Evolutionary conservation across 2,797 vertebrate species (phyloP).

Genomic region (Chelonia mydas): DNA sequence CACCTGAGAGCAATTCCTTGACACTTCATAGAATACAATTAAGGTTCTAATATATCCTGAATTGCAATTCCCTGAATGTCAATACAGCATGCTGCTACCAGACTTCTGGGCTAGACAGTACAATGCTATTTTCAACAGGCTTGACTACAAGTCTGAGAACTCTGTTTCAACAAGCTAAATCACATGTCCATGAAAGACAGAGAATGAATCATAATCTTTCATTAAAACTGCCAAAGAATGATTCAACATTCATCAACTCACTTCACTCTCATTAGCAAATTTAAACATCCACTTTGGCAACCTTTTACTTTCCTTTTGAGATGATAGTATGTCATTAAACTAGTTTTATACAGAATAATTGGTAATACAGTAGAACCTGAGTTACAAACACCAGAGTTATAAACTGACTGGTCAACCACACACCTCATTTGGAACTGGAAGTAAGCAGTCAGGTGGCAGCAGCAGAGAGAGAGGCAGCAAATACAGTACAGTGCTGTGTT

Average conservation of each 20-base stretch:
- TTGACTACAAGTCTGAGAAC: conserved; percentile 36
- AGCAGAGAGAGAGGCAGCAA: too few species aligned
- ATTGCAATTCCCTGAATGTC: neutral
- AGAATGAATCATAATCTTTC: conserved; percentile 58
- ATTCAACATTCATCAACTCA: conserved; percentile 51
- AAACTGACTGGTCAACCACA: too few species aligned
- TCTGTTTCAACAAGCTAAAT: conserved; percentile 28
- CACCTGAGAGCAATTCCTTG: neutral
- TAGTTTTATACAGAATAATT: conserved; percentile 56
- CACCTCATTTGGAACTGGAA: too few species aligned
- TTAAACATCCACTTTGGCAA: conserved; percentile 62
- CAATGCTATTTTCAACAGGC: conserved; percentile 39
- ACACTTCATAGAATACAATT: neutral
- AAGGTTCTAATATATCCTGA: neutral
- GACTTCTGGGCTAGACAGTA: neutral
- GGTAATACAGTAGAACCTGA: conserved; percentile 5
- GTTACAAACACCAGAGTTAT: too few species aligned
- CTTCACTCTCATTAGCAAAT: conserved; percentile 61
- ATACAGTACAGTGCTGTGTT: too few species aligned
- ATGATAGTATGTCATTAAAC: conserved; percentile 59
- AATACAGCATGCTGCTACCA: neutral
- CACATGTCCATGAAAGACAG: conserved; percentile 42
- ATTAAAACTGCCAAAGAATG: conserved; percentile 52
- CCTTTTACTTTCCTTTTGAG: conserved; percentile 56
- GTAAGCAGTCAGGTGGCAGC: too few species aligned